A percentile compares a stretch with the other conserved stretches of the same genome.
Evolutionary conservation across 2,797 vertebrate genomes (phyloP).

Genomic region (Capromys pilorides): DNA sequence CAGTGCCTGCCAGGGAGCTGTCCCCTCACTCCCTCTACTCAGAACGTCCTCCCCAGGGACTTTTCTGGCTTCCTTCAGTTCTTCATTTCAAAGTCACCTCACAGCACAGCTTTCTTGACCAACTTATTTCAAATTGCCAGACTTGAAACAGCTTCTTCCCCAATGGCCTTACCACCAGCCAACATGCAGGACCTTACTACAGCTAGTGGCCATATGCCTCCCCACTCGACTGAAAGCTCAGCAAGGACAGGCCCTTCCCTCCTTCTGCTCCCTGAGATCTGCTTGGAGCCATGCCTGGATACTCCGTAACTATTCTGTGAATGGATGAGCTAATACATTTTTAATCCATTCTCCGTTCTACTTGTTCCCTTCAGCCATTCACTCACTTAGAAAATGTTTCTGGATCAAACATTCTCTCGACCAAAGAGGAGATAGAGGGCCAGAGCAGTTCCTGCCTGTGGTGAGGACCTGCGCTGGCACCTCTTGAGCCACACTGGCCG

Average conservation of each 20-base stretch:
- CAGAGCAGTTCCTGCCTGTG: neutral
- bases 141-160: neutral
- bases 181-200: neutral
- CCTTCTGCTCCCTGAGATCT: neutral
- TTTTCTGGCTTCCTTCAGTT: neutral
- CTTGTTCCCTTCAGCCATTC: neutral
- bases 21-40: neutral
- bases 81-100: neutral
- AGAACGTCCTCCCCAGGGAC: neutral
- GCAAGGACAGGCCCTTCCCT: neutral
- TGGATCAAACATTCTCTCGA: neutral
- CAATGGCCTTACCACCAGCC: neutral
- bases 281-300: neutral
- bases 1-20: neutral
- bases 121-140: neutral
- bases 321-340: neutral
- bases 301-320: neutral
- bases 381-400: neutral
- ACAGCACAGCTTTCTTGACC: neutral
- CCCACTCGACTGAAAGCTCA: neutral
- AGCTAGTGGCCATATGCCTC: neutral
- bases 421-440: neutral
- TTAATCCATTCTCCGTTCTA: neutral
- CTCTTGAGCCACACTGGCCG: neutral
- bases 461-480: neutral